Percentiles rank a stretch among this genome's conserved stretches.
These are phyloP conservation scores for Symphodus melops DNA, from an alignment of 2,113 vertebrate genomes.

Conservation along the genomic window DNA sequence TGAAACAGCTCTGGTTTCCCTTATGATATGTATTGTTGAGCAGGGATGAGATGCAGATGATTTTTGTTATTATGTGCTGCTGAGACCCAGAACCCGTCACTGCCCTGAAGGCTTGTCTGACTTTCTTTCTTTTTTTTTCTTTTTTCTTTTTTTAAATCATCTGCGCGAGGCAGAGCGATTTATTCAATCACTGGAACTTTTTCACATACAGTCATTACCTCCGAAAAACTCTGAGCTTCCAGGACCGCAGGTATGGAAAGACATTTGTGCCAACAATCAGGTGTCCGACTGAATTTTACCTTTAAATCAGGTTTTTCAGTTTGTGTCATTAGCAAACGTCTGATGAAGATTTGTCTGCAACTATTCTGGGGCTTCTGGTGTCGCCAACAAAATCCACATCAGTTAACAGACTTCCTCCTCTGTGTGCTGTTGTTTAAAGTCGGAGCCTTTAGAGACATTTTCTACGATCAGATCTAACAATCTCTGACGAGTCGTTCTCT, in stretches of 20 bases:
- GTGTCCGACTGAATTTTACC: too few species aligned
- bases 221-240: background rate
- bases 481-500: too few species aligned
- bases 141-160: background rate
- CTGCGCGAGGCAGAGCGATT: background rate
- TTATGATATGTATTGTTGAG: constrained; percentile 71
- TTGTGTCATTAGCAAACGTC: too few species aligned
- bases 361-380: too few species aligned
- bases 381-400: too few species aligned
- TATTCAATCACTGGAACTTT: background rate
- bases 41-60: constrained; percentile 48
- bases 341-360: too few species aligned
- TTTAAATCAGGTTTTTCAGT: too few species aligned
- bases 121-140: background rate
- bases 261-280: constrained; percentile 11
- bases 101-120: constrained; percentile 3
- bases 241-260: background rate
- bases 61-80: constrained; percentile 24
- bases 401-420: too few species aligned
- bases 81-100: constrained; percentile 49
- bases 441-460: too few species aligned
- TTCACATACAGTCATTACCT: too few species aligned
- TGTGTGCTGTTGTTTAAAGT: too few species aligned
- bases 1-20: constrained; percentile 58
- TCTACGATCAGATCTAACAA: too few species aligned